These are phyloP conservation scores for Pachyrhynchus sulphureomaculatus DNA, from an alignment of 1,140 invertebrate genomes.

Conservation along the genomic window DNA sequence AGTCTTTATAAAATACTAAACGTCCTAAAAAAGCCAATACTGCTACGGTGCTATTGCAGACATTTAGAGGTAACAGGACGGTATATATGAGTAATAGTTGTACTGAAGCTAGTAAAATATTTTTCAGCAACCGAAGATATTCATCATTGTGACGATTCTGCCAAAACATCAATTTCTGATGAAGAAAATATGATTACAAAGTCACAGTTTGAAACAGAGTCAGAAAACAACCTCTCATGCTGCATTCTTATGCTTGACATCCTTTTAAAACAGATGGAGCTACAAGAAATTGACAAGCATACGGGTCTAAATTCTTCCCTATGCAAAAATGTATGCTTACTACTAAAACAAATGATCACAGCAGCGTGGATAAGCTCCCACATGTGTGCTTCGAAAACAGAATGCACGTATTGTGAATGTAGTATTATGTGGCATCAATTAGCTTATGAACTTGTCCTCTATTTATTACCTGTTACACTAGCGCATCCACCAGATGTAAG, in stretches of 20 bases:
- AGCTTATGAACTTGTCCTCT: slow-evolving; percentile 75
- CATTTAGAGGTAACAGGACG: too few species aligned
- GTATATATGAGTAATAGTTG: too few species aligned
- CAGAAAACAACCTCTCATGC: slow-evolving; percentile 81
- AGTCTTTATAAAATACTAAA: too few species aligned
- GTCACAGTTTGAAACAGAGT: slow-evolving; percentile 63
- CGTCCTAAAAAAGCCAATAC: too few species aligned
- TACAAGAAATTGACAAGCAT: slow-evolving; percentile 87
- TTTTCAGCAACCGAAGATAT: slow-evolving; percentile 17
- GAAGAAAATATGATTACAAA: slow-evolving; percentile 64
- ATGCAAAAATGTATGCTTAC: slow-evolving; percentile 72
- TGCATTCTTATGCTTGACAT: slow-evolving; percentile 97
- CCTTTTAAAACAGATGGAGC: slow-evolving; percentile 92
- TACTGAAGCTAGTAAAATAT: too few species aligned
- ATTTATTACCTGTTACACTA: slow-evolving; percentile 73
- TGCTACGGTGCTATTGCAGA: too few species aligned
- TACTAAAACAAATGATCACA: slow-evolving; percentile 82
- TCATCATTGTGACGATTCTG: slow-evolving; percentile 55
- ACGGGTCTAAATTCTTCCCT: slow-evolving; percentile 75
- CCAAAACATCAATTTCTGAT: slow-evolving; percentile 71
- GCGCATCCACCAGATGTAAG: slow-evolving; percentile 77
- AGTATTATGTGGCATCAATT: slow-evolving; percentile 93
- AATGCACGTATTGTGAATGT: slow-evolving; percentile 91
- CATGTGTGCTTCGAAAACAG: slow-evolving; percentile 63
- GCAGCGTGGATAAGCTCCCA: slow-evolving; percentile 74